phyloP scores from a whole-genome alignment of 2,797 vertebrate species.

The Xenentodon cancila region DNA sequence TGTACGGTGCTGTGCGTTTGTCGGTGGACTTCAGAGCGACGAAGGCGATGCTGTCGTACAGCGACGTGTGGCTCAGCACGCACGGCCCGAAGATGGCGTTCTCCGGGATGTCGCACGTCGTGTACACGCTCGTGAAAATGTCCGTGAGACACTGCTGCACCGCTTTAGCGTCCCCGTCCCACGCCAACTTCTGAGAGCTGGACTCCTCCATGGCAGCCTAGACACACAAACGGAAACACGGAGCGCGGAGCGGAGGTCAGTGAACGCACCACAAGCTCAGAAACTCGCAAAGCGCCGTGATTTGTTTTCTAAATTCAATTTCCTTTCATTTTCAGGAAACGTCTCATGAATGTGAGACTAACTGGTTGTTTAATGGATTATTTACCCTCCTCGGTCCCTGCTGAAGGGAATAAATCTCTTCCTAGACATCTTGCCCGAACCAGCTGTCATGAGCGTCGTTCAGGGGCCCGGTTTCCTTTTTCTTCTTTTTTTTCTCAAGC shows the following conservation, averaged over 20 bases:
- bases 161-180: conserved; percentile 95
- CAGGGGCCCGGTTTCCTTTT: too few relatives aligned
- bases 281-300: too few relatives aligned
- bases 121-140: conserved; percentile 98
- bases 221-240: neutral
- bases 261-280: too few relatives aligned
- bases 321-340: neutral
- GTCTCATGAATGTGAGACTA: neutral
- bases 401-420: conserved; percentile 49
- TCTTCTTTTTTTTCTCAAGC: neutral
- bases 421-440: conserved; percentile 17
- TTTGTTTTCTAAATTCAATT: too few relatives aligned
- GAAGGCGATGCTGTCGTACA: conserved; percentile 99
- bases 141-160: conserved; percentile 98
- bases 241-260: neutral
- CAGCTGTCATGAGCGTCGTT: conserved; percentile 57
- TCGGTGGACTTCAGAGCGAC: conserved; percentile 96
- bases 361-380: neutral
- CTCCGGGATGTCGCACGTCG: conserved; percentile 96
- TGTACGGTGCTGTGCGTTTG: conserved; percentile 96
- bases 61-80: conserved; percentile 94
- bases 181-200: conserved; percentile 87
- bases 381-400: conserved; percentile 2
- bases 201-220: conserved; percentile 87
- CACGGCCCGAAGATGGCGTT: conserved; percentile 97